Base-by-base conservation (phyloP, 35 echinoderm and acorn worm species). In the Patiria miniata region DNA sequence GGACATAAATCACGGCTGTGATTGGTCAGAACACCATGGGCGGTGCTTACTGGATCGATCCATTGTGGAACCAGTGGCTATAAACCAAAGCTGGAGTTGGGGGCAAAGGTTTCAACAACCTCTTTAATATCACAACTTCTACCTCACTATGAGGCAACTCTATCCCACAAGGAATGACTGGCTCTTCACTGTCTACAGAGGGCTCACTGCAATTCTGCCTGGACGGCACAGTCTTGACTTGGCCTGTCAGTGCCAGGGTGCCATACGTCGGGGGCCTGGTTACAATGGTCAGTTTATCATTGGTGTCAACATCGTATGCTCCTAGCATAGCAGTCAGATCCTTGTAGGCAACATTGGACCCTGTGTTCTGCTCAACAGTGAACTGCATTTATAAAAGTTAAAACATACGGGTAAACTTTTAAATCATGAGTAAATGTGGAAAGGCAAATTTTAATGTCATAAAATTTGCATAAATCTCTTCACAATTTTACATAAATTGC, bases 331-430 rank as follows among this genome's bases (percentile, higher is more conserved):
- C 8, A 18, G 7, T 30, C 5, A 82, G 38, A 23, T 44, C 40
- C 19, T 82, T 44, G 51, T 82, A 82, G 8, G 80, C 80, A 8
- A 82, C 1, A 22, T 82, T 82, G 44, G 2, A 5, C 19, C 51
- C 80, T 82, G 80, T 73, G 80, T 82, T 52, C 51, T 82, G 39
- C 42, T 82, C 80, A 4, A 82, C 80, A 23, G 26, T 82, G 40
- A 82, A 33, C 80, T 82, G 26, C 65, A n/a, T n/a, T n/a, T n/a
- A n/a, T n/a, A n/a, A n/a, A n/a, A n/a, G n/a, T n/a, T n/a, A n/a
- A n/a, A n/a, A n/a, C n/a, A n/a, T n/a, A n/a, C n/a, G n/a, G n/a
- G n/a, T n/a, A n/a, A n/a, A n/a, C n/a, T n/a, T n/a, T n/a, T n/a
- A n/a, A n/a, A n/a, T n/a, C n/a, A n/a, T n/a, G n/a, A n/a, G n/a